Conservation (phyloP, 2,113 vertebrate genomes). For the Syrrhaptes paradoxus region DNA sequence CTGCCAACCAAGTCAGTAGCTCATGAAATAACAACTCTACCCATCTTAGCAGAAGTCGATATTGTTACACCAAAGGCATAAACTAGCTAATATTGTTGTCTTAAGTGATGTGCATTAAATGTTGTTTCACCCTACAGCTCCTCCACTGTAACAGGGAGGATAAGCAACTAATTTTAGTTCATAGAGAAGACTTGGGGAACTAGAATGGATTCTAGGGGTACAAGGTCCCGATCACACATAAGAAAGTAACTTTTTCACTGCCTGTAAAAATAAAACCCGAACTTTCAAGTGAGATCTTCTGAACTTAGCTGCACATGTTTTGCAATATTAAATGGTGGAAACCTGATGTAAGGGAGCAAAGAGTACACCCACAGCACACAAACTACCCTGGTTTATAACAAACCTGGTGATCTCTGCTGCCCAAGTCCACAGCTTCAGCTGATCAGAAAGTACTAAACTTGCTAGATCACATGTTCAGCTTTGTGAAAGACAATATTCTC, state of each 20-base stretch:
- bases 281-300: background rate
- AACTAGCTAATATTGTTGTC: background rate
- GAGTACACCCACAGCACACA: background rate
- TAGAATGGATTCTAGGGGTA: background rate
- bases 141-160: background rate
- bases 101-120: background rate
- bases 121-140: background rate
- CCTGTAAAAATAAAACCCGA: too few species aligned
- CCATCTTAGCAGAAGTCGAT: background rate
- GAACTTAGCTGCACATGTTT: background rate
- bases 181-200: background rate
- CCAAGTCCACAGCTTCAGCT: background rate
- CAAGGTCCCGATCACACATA: background rate
- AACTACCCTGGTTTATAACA: background rate
- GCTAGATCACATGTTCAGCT: rapidly evolving
- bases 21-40: background rate
- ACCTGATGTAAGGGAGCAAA: background rate
- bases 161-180: background rate
- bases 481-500: background rate
- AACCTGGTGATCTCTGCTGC: background rate
- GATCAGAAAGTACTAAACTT: background rate
- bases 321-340: background rate
- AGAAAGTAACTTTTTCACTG: background rate
- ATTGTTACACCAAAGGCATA: background rate
- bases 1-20: background rate